These are phyloP conservation scores for Lineus longissimus DNA, from an alignment of 1,140 invertebrate species.

Conservation along the genomic window DNA sequence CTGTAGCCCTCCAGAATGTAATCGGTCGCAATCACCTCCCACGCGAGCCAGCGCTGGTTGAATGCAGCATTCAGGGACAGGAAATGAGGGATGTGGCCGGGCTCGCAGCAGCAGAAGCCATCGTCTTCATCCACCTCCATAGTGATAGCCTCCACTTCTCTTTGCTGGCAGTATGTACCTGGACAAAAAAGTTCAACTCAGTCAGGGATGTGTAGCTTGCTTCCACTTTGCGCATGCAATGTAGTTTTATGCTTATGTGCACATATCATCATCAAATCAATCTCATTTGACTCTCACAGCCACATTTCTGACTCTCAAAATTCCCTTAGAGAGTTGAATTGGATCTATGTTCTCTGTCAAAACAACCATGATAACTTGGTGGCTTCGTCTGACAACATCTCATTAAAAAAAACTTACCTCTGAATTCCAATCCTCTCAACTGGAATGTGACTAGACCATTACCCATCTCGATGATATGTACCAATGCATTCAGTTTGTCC, in stretches of 20 bases:
- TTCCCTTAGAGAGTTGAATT: no score
- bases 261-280: no score
- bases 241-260: no score
- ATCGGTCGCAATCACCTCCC: constrained; percentile 86
- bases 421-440: constrained; percentile 91
- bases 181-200: constrained; percentile 18
- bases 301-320: no score
- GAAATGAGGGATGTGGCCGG: constrained; percentile 85
- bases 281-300: no score
- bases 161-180: constrained; percentile 94
- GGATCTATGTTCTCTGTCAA: no score
- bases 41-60: constrained; percentile 94
- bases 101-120: constrained; percentile 87
- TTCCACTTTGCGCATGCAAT: no score
- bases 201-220: no score
- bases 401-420: constrained; percentile 59
- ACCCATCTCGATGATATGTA: constrained; percentile 97
- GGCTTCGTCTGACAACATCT: no score
- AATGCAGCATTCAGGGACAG: constrained; percentile 92
- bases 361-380: no score
- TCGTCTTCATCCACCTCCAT: constrained; percentile 94
- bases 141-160: constrained; percentile 76
- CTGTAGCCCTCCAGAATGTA: constrained; percentile 98
- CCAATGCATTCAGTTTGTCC: constrained; percentile 94
- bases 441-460: constrained; percentile 99